Evolutionary conservation across 2,888 invertebrate genomes (phyloP).

Genomic region (Hemithea aestivaria): DNA sequence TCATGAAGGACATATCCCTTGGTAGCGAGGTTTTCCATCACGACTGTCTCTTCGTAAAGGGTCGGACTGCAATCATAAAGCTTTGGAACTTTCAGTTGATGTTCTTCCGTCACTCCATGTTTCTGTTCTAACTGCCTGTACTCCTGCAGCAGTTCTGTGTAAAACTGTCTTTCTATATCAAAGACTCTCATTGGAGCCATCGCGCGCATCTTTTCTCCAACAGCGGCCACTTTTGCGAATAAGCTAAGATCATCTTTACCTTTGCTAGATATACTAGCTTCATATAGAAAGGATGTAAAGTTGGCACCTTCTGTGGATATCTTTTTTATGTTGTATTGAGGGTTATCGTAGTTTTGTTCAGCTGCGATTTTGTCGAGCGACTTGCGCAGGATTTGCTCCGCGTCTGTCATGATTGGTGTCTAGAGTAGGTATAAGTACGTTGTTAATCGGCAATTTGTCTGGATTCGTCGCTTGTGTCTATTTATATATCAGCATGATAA

Average conservation of each 20-base stretch:
- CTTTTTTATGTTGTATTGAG: not conserved
- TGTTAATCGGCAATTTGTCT: too few relatives aligned
- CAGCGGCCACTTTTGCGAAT: slow-evolving; percentile 18
- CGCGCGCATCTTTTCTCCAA: slow-evolving; percentile 7
- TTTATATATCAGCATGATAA: too few relatives aligned
- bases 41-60: slow-evolving; percentile 11
- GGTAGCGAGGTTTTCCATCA: slow-evolving; percentile 12
- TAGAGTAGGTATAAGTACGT: too few relatives aligned
- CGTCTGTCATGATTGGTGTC: slow-evolving; percentile 15
- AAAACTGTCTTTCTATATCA: slow-evolving; percentile 12
- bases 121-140: slow-evolving; percentile 16
- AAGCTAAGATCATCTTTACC: slow-evolving; percentile 13
- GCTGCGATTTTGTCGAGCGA: slow-evolving; percentile 13
- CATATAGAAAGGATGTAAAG: slow-evolving; percentile 15
- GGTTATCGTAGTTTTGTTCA: slow-evolving; percentile 14
- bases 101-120: slow-evolving; percentile 7
- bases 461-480: too few relatives aligned
- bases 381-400: slow-evolving; percentile 9
- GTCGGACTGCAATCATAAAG: slow-evolving; percentile 7
- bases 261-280: slow-evolving; percentile 9
- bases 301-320: slow-evolving; percentile 16
- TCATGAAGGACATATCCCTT: slow-evolving; percentile 10
- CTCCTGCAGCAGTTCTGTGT: slow-evolving; percentile 8
- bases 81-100: slow-evolving; percentile 8
- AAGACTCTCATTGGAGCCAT: slow-evolving; percentile 5